These are phyloP conservation scores for Tychaedon coryphoeus DNA, from an alignment of 2,113 vertebrate genomes.

Conservation along the genomic window DNA sequence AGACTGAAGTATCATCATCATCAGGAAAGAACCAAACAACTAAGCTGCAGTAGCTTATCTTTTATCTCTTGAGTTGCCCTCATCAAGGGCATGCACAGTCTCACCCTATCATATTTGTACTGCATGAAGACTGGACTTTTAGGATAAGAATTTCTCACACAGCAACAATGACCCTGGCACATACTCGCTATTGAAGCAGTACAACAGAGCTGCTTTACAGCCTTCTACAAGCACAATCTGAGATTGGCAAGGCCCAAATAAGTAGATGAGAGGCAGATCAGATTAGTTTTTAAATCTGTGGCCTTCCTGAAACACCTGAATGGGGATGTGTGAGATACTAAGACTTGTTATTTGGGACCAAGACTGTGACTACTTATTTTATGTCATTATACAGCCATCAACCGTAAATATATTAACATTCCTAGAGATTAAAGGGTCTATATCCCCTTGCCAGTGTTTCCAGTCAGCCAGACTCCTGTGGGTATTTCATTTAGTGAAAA, in stretches of 20 bases:
- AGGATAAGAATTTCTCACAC: not conserved
- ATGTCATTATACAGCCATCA: not conserved
- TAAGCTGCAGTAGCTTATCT: not conserved
- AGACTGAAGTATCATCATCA: not conserved
- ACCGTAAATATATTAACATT: not conserved
- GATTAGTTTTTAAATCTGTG: not conserved
- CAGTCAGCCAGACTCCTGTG: not conserved
- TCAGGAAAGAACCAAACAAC: not conserved
- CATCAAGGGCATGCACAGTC: not conserved
- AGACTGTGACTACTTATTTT: not conserved
- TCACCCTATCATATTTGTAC: not conserved
- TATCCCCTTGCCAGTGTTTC: not conserved
- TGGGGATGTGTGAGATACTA: not conserved
- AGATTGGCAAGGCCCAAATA: not conserved
- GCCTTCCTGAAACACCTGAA: not conserved
- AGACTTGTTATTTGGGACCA: not conserved
- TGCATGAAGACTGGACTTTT: not conserved
- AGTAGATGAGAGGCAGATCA: not conserved
- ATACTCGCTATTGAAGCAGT: not conserved
- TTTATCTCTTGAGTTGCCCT: not conserved
- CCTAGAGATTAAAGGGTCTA: constrained; percentile 1
- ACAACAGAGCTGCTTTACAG: not conserved
- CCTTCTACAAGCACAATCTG: not conserved
- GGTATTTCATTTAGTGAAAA: constrained; percentile 8
- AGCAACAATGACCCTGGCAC: not conserved